Evolutionary conservation across 2,797 vertebrate species (phyloP).

Genomic region (Arrhamphus sclerolepis): DNA sequence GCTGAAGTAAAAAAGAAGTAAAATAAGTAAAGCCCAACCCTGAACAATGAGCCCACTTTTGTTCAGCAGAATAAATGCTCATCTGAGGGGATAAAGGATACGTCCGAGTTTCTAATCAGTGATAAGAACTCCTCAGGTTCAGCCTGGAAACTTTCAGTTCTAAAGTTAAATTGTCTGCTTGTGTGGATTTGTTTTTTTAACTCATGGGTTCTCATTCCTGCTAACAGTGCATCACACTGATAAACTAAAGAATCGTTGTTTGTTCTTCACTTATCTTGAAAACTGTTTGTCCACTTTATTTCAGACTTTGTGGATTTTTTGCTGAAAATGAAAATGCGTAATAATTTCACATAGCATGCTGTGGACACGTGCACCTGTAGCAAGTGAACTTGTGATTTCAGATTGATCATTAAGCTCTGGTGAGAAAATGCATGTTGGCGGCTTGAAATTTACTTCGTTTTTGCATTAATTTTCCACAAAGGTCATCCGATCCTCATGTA

Average conservation of each 20-base stretch:
- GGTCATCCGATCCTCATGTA: no score
- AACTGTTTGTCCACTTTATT: not conserved
- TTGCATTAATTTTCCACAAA: no score
- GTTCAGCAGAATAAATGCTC: not conserved
- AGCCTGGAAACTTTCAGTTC: no score
- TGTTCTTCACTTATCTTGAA: not conserved
- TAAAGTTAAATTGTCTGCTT: no score
- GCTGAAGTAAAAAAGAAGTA: not conserved
- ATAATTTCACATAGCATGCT: not conserved
- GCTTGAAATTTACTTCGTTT: no score
- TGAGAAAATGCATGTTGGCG: no score
- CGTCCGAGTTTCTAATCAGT: slow-evolving; percentile 2
- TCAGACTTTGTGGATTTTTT: no score
- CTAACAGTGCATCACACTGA: not conserved
- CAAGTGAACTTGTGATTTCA: not conserved
- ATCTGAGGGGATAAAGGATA: not conserved
- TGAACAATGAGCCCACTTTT: not conserved
- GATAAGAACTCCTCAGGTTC: not conserved
- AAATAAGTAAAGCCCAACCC: not conserved
- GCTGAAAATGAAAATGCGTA: no score
- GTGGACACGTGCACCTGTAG: not conserved
- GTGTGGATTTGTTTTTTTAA: no score
- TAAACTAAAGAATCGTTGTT: not conserved
- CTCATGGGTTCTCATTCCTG: no score
- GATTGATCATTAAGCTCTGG: no score